phyloP scores from a whole-genome alignment of 1,140 invertebrate species.

The Hesperophylax magnus region DNA sequence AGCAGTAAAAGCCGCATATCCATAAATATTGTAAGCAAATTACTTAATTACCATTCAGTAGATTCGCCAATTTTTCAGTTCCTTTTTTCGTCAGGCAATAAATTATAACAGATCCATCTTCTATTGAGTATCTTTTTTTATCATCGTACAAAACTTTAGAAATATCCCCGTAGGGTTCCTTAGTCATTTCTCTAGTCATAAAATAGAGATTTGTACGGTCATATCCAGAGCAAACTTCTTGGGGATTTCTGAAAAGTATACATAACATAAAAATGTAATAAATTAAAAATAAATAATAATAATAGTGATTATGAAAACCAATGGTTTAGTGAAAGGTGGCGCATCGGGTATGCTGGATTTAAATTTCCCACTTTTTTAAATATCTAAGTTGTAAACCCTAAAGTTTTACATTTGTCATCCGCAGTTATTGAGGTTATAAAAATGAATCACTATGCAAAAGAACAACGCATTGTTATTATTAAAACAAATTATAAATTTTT shows the following conservation, averaged over 20 bases:
- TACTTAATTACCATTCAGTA: conserved; percentile 64
- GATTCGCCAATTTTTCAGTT: conserved; percentile 72
- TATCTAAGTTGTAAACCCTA: too few species aligned
- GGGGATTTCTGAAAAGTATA: conserved; percentile 68
- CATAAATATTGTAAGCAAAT: not conserved
- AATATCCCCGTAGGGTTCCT: conserved; percentile 58
- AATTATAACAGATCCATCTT: conserved; percentile 77
- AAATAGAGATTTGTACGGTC: conserved; percentile 81
- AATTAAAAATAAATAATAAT: too few species aligned
- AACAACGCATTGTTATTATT: too few species aligned
- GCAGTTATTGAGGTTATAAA: too few species aligned
- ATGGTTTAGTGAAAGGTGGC: too few species aligned
- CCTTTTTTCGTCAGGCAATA: conserved; percentile 83
- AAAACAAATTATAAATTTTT: too few species aligned
- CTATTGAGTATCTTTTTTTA: conserved; percentile 35
- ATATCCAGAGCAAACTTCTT: conserved; percentile 74
- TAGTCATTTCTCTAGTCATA: conserved; percentile 70
- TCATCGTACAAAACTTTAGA: conserved; percentile 58
- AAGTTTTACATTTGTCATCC: too few species aligned
- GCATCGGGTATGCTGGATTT: too few species aligned
- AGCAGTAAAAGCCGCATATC: too few species aligned
- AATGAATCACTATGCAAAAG: too few species aligned
- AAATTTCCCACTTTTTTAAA: too few species aligned
- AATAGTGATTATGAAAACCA: too few species aligned
- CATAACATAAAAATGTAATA: not conserved